Evolutionary conservation across 2,888 invertebrate genomes (phyloP), one percentile per base, ranked within the genome.

Genomic region (Macaria notata): DNA sequence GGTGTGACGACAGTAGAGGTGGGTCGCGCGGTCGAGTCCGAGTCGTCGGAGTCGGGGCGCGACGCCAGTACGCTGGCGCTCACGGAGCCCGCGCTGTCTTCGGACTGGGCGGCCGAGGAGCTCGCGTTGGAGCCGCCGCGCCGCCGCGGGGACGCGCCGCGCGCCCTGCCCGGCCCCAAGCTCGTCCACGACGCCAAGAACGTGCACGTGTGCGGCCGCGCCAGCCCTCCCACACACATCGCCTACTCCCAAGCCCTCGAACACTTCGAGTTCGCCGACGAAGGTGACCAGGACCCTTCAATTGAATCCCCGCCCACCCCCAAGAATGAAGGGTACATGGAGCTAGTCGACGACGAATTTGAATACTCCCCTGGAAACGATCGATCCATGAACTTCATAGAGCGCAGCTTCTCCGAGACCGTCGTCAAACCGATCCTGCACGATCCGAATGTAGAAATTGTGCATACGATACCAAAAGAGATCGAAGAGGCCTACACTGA

Each of bases 61-160:
- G 95, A 96, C 67, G 92, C 92, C 1, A 94, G 94, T 0, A 95
- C 95, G 0, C 93, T 95, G 1, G 95, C 94, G 3, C 86, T 96
- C 8, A 96, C 97, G 0, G 97, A 97, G 81, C 97, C 97, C 0
- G 97, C 97, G 76, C 86, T 97, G n/a, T 97, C 96, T n/a, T 97
- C 96, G 0, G 97, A 97, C 78, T 97, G 97, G 97, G 96, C 96
- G 0, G 93, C 95, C 3, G 97, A 97, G 72, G 95, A 95, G 65
- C 94, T 94, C 43, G 95, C 95, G 1, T 94, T 96, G 96, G 96
- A 70, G 85, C 79, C 2, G 85, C 82, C 43, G 81, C 87, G 30
- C 84, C 87, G 8, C 68, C 72, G 84, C 29, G 77, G 71, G 49
- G 83, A 84, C 63, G 86, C 80, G 61, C 88, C 86, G 0, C 72